Evolutionary conservation across 2,888 invertebrate genomes (phyloP).

Genomic region (Leuctra nigra): DNA sequence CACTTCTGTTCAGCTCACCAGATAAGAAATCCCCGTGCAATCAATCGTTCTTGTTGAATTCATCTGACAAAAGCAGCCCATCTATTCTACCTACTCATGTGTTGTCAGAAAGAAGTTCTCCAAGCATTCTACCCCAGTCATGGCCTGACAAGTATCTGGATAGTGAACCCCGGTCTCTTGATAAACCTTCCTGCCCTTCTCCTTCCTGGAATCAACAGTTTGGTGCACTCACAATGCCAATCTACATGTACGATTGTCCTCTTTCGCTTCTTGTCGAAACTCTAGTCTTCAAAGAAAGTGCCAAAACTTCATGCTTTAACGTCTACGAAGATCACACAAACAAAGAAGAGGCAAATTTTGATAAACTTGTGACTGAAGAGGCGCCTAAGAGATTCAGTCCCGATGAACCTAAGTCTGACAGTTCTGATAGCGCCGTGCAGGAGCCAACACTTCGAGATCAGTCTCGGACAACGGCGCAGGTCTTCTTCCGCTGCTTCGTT

Average conservation of each 20-base stretch:
- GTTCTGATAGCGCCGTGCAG: slow-evolving; percentile 33
- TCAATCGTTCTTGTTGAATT: no score
- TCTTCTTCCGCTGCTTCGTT: slow-evolving; percentile 57
- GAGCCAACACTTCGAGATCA: slow-evolving; percentile 47
- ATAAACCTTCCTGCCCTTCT: not conserved
- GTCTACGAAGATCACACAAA: not conserved
- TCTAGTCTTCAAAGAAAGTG: slow-evolving; percentile 40
- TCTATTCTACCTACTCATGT: no score
- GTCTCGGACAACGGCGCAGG: slow-evolving; percentile 50
- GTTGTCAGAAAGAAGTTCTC: no score
- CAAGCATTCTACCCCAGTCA: no score
- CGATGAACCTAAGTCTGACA: slow-evolving; percentile 44
- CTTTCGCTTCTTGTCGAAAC: slow-evolving; percentile 50
- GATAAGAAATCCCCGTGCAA: no score
- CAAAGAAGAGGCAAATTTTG: not conserved
- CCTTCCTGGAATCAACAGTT: slow-evolving; percentile 19
- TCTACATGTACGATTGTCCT: slow-evolving; percentile 64
- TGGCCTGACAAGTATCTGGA: not conserved
- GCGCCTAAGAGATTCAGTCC: not conserved
- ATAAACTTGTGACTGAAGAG: not conserved
- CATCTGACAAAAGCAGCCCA: no score
- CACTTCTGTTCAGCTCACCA: no score
- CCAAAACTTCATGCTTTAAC: not conserved
- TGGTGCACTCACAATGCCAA: slow-evolving; percentile 44
- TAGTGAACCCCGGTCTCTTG: not conserved